Conservation (phyloP, 2,113 vertebrate genomes). For the Sardina pilchardus region DNA sequence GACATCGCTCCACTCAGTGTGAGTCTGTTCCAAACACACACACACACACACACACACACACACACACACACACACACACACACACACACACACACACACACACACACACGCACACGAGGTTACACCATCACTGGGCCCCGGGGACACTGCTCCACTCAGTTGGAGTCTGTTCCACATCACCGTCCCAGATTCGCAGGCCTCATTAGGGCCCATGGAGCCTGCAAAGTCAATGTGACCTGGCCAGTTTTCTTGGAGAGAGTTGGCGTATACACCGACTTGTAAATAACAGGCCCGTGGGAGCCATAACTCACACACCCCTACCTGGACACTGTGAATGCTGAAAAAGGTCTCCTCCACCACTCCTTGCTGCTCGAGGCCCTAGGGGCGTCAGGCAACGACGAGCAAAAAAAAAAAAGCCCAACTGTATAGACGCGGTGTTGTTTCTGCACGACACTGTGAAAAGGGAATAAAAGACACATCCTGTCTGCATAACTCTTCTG, state of each 20-base stretch:
- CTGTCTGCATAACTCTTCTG: constrained; percentile 3
- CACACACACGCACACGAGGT: no score
- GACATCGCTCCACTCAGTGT: neutral
- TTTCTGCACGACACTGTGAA: neutral
- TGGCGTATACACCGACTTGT: neutral
- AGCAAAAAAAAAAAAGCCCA: neutral
- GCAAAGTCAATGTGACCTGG: constrained; percentile 26
- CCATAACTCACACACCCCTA: neutral
- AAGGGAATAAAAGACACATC: neutral
- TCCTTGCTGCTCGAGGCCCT: neutral
- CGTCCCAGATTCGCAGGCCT: neutral
- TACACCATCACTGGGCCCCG: constrained; percentile 9
- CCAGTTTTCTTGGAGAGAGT: constrained; percentile 25
- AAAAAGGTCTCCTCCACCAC: neutral
- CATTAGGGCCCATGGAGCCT: neutral
- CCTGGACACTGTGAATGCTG: neutral
- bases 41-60: no score
- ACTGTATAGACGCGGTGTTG: neutral
- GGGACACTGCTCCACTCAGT: neutral
- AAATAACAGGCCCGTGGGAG: neutral
- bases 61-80: no score
- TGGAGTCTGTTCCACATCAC: constrained; percentile 27
- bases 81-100: no score
- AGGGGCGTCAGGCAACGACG: neutral
- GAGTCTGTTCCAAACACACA: constrained; percentile 24